Evolutionary conservation across 1,140 invertebrate genomes (phyloP).

Genomic region (Ruditapes philippinarum): DNA sequence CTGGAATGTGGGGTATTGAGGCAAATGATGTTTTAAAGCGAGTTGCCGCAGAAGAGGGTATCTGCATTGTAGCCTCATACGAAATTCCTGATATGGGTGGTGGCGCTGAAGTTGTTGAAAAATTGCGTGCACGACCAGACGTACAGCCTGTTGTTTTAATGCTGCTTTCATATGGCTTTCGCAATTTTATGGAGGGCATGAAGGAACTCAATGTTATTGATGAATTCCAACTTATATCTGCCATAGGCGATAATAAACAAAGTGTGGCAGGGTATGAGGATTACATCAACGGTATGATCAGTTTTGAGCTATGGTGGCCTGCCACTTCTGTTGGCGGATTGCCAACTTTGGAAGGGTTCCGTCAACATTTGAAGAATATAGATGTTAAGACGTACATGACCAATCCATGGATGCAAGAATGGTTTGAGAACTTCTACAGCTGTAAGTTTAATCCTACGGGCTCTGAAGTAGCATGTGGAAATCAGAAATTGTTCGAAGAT

Average conservation of each 20-base stretch:
- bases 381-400: constrained; percentile 70
- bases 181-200: constrained; percentile 70
- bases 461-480: constrained; percentile 63
- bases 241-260: constrained; percentile 60
- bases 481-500: constrained; percentile 63
- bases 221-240: constrained; percentile 69
- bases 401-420: constrained; percentile 85
- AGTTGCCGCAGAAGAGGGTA: constrained; percentile 79
- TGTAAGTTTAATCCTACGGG: constrained; percentile 75
- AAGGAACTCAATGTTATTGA: constrained; percentile 55
- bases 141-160: constrained; percentile 77
- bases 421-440: constrained; percentile 79
- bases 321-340: background rate
- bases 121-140: constrained; percentile 64
- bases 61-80: constrained; percentile 81
- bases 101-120: constrained; percentile 60
- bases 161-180: constrained; percentile 48
- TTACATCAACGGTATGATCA: constrained; percentile 76
- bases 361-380: constrained; percentile 70
- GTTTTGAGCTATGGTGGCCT: constrained; percentile 58
- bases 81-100: constrained; percentile 42
- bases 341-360: constrained; percentile 72
- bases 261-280: constrained; percentile 70
- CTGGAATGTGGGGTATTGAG: constrained; percentile 67
- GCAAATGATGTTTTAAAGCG: constrained; percentile 68